A percentile compares a stretch with the other conserved stretches of the same genome.
Conservation (phyloP, 2,888 invertebrate species). For the Graphium colonna region DNA sequence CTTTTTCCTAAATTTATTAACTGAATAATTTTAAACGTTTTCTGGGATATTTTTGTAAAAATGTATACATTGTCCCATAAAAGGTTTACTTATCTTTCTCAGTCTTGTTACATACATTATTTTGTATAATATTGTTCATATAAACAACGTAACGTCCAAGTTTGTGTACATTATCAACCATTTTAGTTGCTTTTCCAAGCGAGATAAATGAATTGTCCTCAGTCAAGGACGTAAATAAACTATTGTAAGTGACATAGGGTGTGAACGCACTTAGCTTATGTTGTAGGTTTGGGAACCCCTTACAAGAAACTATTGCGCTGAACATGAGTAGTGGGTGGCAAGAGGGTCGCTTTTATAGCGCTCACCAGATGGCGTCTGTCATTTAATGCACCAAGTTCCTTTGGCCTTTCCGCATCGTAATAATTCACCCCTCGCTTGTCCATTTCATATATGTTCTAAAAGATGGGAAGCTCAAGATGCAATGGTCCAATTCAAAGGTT, state of each 20-base stretch:
- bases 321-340: slow-evolving; percentile 58
- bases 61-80: no score
- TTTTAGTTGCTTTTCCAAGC: not conserved
- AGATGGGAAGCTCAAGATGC: slow-evolving; percentile 32
- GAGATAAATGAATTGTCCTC: not conserved
- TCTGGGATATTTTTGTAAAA: no score
- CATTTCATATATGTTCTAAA: not conserved
- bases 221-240: not conserved
- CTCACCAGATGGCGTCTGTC: slow-evolving; percentile 72
- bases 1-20: no score
- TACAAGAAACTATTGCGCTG: slow-evolving; percentile 68
- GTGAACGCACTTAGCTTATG: slow-evolving; percentile 11
- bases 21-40: no score
- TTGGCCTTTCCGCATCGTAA: slow-evolving; percentile 21
- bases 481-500: slow-evolving; percentile 55
- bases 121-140: no score
- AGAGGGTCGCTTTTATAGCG: slow-evolving; percentile 73
- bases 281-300: slow-evolving; percentile 36
- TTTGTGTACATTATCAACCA: no score
- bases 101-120: no score
- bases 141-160: no score
- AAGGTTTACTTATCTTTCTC: no score
- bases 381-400: slow-evolving; percentile 58
- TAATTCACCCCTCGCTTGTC: slow-evolving; percentile 13
- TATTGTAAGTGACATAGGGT: slow-evolving; percentile 15